Evolutionary conservation across 1,140 invertebrate genomes (phyloP), one percentile per base, ranked within the genome.

Genomic region (Aphelinus atriplicis): DNA sequence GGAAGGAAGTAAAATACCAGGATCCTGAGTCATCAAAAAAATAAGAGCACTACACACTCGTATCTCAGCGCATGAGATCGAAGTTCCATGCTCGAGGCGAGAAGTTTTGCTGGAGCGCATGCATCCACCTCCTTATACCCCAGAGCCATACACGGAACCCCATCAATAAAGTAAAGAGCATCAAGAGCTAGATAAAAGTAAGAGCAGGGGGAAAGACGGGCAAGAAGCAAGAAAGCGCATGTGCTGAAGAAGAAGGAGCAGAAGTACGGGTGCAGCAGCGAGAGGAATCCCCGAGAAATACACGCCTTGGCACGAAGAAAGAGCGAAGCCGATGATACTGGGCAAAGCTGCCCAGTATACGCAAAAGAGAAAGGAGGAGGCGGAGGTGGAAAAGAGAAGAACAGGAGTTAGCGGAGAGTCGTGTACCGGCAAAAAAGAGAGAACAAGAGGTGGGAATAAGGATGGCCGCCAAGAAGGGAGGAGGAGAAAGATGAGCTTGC

Each of bases 171-270:
- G 62, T 50, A 60, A 51, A 42, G 43, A 51, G 7, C 66, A 5
- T 9, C 7, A 3, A 58, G 2, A 53, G 3, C 3, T 2, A 46
- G 45, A 51, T 6, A 70, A 42, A 46, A 46, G 50, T 7, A 6
- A n/a, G n/a, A 55, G 45, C 9, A 5, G 7, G 26, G 26, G 26
- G 26, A 53, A 69, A 61, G 45, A 75, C 47, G 60, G 51, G 63
- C 73, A 26, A 26, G 26, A 42, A 69, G 63, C 62, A 69, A 61
- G 63, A 80, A 73, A 77, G 58, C 42, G 50, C 46, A 58, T 56
- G 72, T 75, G 69, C 63, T 48, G 75, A 71, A 71, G 76, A 79
- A 55, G 77, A 72, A 55, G 66, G 72, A 73, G 58, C 65, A 46
- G 53, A 62, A 68, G 61, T 50, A 77, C 58, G 26, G 26, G 26